Evolutionary conservation across 2,113 vertebrate species (phyloP).

Genomic region (Porphyrio hochstetteri): DNA sequence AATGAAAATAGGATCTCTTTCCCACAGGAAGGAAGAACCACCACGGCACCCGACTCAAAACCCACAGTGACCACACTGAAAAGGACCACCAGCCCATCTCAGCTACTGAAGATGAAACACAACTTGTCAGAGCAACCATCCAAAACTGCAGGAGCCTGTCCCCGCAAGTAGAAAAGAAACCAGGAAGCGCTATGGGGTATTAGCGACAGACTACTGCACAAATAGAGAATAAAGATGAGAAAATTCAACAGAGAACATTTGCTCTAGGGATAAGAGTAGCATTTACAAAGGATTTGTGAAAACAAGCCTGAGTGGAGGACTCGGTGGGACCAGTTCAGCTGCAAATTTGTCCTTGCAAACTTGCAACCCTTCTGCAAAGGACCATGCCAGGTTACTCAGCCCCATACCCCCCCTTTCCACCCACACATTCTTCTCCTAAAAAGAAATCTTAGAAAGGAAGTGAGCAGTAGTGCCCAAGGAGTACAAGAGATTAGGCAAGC

Average conservation of each 20-base stretch:
- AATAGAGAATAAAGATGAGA: conserved; percentile 18
- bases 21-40: background rate
- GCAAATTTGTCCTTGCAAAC: background rate
- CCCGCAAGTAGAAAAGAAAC: background rate
- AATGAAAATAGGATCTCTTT: fast-evolving
- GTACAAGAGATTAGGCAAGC: background rate
- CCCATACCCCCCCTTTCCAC: background rate
- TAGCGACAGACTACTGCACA: background rate
- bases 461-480: background rate
- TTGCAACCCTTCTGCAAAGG: background rate
- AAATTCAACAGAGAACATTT: conserved; percentile 14
- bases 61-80: fast-evolving
- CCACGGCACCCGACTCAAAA: background rate
- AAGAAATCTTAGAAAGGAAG: background rate
- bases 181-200: background rate
- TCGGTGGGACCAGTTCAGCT: background rate
- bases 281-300: conserved; percentile 11
- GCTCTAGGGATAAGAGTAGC: background rate
- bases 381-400: background rate
- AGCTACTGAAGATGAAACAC: background rate
- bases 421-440: background rate
- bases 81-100: background rate
- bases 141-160: background rate
- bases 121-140: background rate
- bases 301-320: background rate